A percentile compares a stretch with the other conserved stretches of the same genome.
Conservation (phyloP, 2,797 vertebrate species). For the Melanotaenia parkinsoni region DNA sequence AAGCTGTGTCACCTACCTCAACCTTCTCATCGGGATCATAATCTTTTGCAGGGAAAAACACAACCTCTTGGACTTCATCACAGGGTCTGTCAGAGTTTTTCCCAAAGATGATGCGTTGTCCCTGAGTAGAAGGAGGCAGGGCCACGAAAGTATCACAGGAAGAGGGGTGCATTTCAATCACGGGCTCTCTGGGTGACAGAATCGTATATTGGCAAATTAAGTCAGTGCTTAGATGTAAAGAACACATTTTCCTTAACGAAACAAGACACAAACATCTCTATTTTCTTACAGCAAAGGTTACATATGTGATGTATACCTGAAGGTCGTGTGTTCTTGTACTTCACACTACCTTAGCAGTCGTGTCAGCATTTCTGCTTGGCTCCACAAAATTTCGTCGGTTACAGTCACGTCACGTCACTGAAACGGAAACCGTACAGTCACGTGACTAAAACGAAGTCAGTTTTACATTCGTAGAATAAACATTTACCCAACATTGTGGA, state of each 20-base stretch:
- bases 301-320: background rate
- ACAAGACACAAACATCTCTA: background rate
- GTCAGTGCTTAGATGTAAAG: background rate
- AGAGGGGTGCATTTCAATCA: conserved; percentile 72
- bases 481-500: too few relatives aligned
- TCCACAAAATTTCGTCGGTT: background rate
- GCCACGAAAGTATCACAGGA: conserved; percentile 98
- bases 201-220: background rate
- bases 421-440: conserved; percentile 55
- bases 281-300: background rate
- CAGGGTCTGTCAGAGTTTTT: conserved; percentile 95
- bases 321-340: background rate
- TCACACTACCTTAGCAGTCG: conserved; percentile 7
- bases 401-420: background rate
- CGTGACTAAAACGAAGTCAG: conserved; percentile 45
- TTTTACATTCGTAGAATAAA: background rate
- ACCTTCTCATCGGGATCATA: conserved; percentile 79
- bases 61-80: conserved; percentile 95
- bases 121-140: conserved; percentile 88
- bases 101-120: conserved; percentile 89
- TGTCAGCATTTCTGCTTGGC: conserved; percentile 32
- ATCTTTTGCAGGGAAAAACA: conserved; percentile 84
- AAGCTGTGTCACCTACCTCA: conserved; percentile 80
- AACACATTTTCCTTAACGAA: background rate
- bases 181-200: background rate